phyloP scores from a whole-genome alignment of 2,888 invertebrate genomes.

The Uloborus plumipes region DNA sequence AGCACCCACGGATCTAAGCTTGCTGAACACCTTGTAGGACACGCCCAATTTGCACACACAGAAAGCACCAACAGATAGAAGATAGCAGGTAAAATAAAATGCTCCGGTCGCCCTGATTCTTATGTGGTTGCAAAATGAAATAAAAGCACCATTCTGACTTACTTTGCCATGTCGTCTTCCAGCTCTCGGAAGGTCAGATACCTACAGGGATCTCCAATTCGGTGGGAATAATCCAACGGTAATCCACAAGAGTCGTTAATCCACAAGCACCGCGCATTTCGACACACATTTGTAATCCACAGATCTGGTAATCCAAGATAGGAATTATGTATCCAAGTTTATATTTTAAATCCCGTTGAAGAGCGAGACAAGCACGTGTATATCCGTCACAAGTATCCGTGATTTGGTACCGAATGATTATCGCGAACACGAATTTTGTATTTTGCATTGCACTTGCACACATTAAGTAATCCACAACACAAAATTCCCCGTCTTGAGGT shows the following conservation, averaged over 20 bases:
- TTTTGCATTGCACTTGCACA: constrained; percentile 27
- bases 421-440: neutral
- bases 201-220: neutral
- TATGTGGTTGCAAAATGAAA: constrained; percentile 14
- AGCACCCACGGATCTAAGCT: too few species aligned
- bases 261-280: constrained; percentile 1
- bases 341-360: constrained; percentile 39
- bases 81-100: too few species aligned
- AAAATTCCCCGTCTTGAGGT: constrained; percentile 33
- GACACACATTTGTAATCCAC: constrained; percentile 7
- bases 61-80: too few species aligned
- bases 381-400: constrained; percentile 45
- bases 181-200: constrained; percentile 2
- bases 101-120: too few species aligned
- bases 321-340: constrained; percentile 15
- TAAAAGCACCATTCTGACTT: constrained; percentile 44
- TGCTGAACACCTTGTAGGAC: too few species aligned
- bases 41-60: neutral
- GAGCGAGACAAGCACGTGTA: constrained; percentile 23
- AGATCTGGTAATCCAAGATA: constrained; percentile 14
- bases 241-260: constrained; percentile 36
- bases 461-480: constrained; percentile 25
- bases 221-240: constrained; percentile 23
- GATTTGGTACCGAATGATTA: neutral
- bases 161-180: constrained; percentile 37